Evolutionary conservation across 1,140 invertebrate species (phyloP), one percentile per base, ranked within the genome.

Genomic region (Musca vetustissima): DNA sequence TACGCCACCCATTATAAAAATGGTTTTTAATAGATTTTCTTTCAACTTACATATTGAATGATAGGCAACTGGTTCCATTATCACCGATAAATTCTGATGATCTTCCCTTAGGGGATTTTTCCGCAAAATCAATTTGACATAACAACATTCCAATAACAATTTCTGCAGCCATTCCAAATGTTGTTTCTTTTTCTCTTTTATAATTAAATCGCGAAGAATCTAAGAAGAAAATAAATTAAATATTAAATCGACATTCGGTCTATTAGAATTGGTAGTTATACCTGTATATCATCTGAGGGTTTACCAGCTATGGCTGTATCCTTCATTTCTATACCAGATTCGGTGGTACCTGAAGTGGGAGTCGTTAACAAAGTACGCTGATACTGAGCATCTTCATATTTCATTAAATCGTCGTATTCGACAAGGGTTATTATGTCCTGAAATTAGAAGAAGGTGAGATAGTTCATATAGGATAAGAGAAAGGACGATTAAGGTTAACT

Each of bases 81-180:
- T 83, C 9, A 83, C 70, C 68, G 77, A 67, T 66, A 75, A 28
- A 73, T 77, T 24, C 19, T 74, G 65, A 73, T 74, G 28, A 47
- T 79, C 71, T 47, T 68, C 67, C 15, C 73, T 68, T 14, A 24
- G 64, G 43, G 76, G 78, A 68, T 86, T 84, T 19, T 68, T 67
- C 43, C 84, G 79, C 6, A 87, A 67, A 69, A 82, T 84, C 69
- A 90, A 81, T 82, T 90, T 91, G 1, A 88, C 86, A 74, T 86
- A 88, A 73, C 89, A 91, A 2, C 85, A 87, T 73, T 93, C 90
- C 2, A 92, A 77, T 4, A 93, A 75, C 14, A 88, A 82, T 50
- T 85, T 84, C 75, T 93, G 90, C 6, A 93, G 83, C 91, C 90
- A 93, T 13, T 84, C 74, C 1, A 93, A 74, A 61, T 88, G 85